Base-by-base conservation (phyloP, 2,113 vertebrate species). In the Garra rufa region DNA sequence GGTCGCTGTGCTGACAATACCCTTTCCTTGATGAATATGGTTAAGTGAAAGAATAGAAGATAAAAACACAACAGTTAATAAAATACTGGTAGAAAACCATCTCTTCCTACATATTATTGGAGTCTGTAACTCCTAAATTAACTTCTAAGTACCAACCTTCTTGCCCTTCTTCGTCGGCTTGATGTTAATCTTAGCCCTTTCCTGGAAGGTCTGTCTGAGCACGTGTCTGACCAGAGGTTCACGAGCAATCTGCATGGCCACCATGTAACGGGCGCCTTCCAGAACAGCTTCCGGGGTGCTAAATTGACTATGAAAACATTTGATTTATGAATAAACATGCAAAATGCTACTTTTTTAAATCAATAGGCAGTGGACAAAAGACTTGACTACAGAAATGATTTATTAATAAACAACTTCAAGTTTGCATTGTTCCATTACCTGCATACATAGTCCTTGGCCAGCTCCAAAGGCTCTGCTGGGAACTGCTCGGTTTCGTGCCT, bases 401-500 rank as follows among this genome's bases (percentile, higher is more conserved):
- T 15, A 4, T 30, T 9, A 17, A 15, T 2, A 46, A 9, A 70
- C 1, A 26, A 26, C 24, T 14, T 65, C 26, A 65, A 41, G 34
- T 69, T 17, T 30, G 24, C n/a, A 41, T 2, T 38, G 30, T 9
- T 50, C 9, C 2, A 10, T 70, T 88, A 97, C 96, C 96, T 96
- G 94, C 98, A 99, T 30, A 99, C 94, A 0, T 99, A 99, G 90
- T 99, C 98, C 91, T 99, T 99, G 74, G 98, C 97, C 90, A 99
- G 92, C 89, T 99, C 98, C 76, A 98, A 86, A 0, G 98, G 98
- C 91, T 99, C 98, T 0, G 98, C 98, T 0, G 98, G 98, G 87
- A 99, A 99, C 91, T 99, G 98, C 91, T 99, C 98, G 0, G 98
- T 99, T 90, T 99, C 98, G 0, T 99, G 98, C 70, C 98, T 96